Evolutionary conservation across 2,888 invertebrate species (phyloP).

Genomic region (Campoplex nolae): DNA sequence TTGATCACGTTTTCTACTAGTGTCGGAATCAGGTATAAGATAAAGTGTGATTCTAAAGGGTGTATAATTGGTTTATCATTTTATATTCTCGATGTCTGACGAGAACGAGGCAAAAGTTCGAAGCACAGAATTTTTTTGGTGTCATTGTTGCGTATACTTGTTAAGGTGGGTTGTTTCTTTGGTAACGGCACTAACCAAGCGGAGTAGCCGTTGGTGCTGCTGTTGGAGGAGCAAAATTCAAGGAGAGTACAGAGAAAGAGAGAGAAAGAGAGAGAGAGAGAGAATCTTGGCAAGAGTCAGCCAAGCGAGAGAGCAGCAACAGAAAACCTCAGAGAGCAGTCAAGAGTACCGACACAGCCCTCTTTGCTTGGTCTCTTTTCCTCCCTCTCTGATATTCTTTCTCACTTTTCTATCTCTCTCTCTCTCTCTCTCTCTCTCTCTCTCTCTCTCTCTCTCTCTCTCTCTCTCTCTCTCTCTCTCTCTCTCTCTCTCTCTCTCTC

Average conservation of each 20-base stretch:
- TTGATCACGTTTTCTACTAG: no score
- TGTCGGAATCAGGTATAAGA: not conserved
- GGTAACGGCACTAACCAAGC: conserved; percentile 81
- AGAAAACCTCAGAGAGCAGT: conserved; percentile 54
- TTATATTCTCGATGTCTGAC: conserved; percentile 76
- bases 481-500: not conserved
- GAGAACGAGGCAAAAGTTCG: conserved; percentile 79
- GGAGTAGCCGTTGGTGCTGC: conserved; percentile 68
- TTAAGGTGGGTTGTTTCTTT: conserved; percentile 82
- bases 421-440: conserved; percentile 5
- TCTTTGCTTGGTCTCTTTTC: conserved; percentile 44
- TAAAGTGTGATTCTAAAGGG: not conserved
- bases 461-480: conserved; percentile 1
- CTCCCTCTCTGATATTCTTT: conserved; percentile 34
- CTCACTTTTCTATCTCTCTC: not conserved
- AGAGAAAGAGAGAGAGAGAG: conserved; percentile 51
- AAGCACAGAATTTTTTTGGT: conserved; percentile 68
- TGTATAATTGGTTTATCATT: not conserved
- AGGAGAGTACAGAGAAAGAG: conserved; percentile 47
- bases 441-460: not conserved
- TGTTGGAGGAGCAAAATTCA: conserved; percentile 50
- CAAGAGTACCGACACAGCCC: conserved; percentile 62
- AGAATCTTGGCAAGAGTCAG: conserved; percentile 63
- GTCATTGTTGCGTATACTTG: conserved; percentile 73
- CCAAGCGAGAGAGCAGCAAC: conserved; percentile 73